Base-by-base conservation (phyloP, 1,140 invertebrate genomes). In the Aphelinus certus region DNA sequence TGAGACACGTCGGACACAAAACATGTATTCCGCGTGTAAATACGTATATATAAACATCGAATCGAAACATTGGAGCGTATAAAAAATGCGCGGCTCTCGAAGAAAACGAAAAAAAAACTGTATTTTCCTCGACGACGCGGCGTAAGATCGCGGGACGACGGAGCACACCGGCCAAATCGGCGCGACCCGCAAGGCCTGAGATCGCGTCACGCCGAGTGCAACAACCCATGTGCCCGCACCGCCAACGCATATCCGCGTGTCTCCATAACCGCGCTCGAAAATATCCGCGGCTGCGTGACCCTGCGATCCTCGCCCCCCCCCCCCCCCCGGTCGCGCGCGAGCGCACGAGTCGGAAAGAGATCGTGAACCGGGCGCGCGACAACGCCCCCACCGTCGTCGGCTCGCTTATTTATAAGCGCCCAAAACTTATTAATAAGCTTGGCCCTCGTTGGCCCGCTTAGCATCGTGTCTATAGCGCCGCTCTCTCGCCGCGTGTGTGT, bases 361-460 rank as follows among this genome's bases (percentile, higher is more conserved):
- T 26, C 26, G 26, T 26, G 26, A 26, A 74, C 71, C 65, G 9
- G 51, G 42, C 10, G 65, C 10, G 45, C 58, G 58, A 57, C 49
- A 57, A 48, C 58, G 46, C 46, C 9, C 58, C 10, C 42, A 60
- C 45, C 5, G 61, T 53, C 51, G 51, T 10, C 42, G 42, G 6
- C 61, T 2, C 45, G 55, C 3, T 42, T 76, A 76, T 76, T 76
- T 71, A 64, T 76, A 71, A 1, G 9, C 62, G n/a, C 9, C 49
- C 47, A 71, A 76, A 71, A 66, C 10, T 71, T 76, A 76, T 71
- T 76, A 71, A 76, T 76, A 76, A 71, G 10, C 61, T 68, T 67
- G 74, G 47, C 74, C 73, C 74, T 76, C 74, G 66, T 71, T 76
- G 74, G 71, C 74, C 74, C 74, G 61, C 69, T 76, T 76, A 53